phyloP scores from a whole-genome alignment of 2,797 vertebrate genomes.

The Toxotes lorentzi region DNA sequence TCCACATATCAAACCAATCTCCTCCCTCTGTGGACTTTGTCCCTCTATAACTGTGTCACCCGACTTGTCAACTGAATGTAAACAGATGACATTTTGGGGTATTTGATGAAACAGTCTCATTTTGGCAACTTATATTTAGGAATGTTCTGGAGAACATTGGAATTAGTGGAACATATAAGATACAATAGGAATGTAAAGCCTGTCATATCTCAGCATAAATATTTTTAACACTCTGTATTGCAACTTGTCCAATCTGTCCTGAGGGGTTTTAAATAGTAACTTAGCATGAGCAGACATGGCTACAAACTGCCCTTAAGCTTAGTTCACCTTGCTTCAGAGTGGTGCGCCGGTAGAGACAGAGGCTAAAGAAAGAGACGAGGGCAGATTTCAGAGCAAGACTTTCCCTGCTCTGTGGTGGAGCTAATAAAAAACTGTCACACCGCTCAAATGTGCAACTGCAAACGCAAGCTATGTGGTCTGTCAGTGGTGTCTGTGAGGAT shows the following conservation, averaged over 20 bases:
- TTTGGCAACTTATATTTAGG: too few species aligned
- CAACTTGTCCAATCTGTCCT: neutral
- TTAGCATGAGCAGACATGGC: neutral
- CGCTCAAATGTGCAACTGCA: slow-evolving; percentile 17
- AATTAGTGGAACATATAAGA: neutral
- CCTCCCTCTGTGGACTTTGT: too few species aligned
- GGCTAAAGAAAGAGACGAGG: slow-evolving; percentile 33
- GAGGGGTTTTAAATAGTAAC: neutral
- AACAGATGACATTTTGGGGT: too few species aligned
- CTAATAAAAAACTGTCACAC: slow-evolving; percentile 20
- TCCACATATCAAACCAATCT: too few species aligned
- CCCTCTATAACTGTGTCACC: too few species aligned
- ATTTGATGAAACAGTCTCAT: too few species aligned
- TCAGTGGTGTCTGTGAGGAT: slow-evolving; percentile 15
- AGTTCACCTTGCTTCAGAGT: slow-evolving; percentile 16
- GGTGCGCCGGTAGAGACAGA: neutral
- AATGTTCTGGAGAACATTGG: too few species aligned
- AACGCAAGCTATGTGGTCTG: neutral
- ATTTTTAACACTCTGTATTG: neutral
- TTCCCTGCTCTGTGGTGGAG: slow-evolving; percentile 1
- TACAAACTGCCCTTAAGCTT: neutral
- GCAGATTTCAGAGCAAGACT: slow-evolving; percentile 21
- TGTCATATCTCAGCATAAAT: neutral
- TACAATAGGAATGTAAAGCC: neutral
- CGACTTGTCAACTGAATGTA: too few species aligned